phyloP scores from a whole-genome alignment of 2,888 invertebrate genomes.

The Dasysyrphus tricinctus region DNA sequence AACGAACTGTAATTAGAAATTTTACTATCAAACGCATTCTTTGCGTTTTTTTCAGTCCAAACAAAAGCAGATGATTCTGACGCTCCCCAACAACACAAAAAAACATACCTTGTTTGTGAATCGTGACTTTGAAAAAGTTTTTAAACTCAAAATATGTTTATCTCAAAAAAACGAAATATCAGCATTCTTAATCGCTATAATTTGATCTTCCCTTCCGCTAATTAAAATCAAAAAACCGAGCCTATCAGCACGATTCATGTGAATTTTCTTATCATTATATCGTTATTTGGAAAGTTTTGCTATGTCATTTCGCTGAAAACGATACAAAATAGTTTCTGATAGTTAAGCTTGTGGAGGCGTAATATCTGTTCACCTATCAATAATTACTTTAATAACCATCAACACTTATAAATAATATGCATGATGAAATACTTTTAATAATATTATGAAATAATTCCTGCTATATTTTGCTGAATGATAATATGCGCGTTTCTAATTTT shows the following conservation, averaged over 20 bases:
- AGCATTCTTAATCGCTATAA: not conserved
- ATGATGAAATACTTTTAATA: slow-evolving; percentile 22
- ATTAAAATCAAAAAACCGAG: not conserved
- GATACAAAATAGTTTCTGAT: not conserved
- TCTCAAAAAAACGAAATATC: not conserved
- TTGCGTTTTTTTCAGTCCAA: no score
- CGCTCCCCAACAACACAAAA: no score
- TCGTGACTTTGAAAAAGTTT: no score
- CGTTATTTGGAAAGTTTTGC: not conserved
- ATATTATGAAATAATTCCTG: slow-evolving; percentile 2
- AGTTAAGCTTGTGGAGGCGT: no score
- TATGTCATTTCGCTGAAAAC: not conserved
- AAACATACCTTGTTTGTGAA: no score
- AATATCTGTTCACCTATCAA: not conserved
- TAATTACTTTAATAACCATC: no score
- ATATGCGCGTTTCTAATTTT: not conserved
- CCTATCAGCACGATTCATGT: not conserved
- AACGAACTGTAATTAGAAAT: no score
- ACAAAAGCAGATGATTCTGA: no score
- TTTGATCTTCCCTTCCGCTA: not conserved
- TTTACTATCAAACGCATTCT: no score
- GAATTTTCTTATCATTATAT: slow-evolving; percentile 9
- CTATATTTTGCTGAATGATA: not conserved
- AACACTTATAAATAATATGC: not conserved
- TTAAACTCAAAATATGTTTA: no score